Conservation (phyloP, 2,113 vertebrate species). For the Climacteris rufus region DNA sequence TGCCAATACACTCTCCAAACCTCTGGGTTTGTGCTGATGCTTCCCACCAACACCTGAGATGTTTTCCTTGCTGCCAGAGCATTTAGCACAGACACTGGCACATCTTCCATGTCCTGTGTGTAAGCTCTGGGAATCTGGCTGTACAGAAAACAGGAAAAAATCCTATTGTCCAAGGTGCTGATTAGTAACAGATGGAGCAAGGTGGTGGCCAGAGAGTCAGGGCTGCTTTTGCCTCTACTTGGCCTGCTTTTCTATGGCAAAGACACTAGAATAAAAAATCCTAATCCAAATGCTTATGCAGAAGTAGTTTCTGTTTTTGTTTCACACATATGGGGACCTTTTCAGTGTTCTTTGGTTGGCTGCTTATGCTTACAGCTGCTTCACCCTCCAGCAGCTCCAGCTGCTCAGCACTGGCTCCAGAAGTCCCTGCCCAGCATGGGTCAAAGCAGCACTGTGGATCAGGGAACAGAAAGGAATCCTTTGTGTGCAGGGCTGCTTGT, state of each 20-base stretch:
- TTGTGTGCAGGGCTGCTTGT: not conserved
- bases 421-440: not conserved
- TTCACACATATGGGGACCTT: accelerated
- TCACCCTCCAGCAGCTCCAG: not conserved
- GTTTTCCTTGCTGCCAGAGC: not conserved
- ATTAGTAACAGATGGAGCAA: not conserved
- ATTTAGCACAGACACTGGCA: not conserved
- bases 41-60: not conserved
- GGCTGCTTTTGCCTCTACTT: not conserved
- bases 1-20: not conserved
- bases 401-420: not conserved
- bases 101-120: not conserved
- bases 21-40: not conserved
- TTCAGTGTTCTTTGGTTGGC: not conserved
- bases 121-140: not conserved
- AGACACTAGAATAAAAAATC: not conserved
- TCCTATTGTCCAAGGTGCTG: not conserved
- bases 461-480: not conserved
- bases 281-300: not conserved
- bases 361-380: not conserved
- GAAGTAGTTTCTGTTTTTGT: not conserved
- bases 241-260: not conserved
- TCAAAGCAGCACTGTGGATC: not conserved
- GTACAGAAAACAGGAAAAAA: not conserved
- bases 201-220: not conserved